Percentiles rank a stretch among this genome's conserved stretches.
Conservation (phyloP, 2,888 invertebrate genomes). For the Laothoe populi region DNA sequence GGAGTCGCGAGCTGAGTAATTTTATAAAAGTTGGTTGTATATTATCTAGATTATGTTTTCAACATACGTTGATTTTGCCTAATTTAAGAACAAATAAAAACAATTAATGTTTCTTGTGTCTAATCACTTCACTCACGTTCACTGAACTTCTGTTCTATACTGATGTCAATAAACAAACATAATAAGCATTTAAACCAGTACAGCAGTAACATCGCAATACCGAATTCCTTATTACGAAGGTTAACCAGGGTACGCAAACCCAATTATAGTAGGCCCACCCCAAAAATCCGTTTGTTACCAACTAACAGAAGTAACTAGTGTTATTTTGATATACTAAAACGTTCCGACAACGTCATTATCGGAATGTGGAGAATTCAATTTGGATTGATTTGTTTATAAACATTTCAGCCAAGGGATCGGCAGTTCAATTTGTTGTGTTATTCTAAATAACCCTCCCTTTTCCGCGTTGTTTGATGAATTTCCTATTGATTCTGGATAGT, state of each 20-base stretch:
- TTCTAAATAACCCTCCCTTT: background rate
- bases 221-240: conserved; percentile 44
- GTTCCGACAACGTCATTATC: conserved; percentile 18
- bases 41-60: no score
- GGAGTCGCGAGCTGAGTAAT: no score
- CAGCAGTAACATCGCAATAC: conserved; percentile 34
- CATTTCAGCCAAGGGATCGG: conserved; percentile 11
- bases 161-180: background rate
- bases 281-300: conserved; percentile 38
- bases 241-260: conserved; percentile 53
- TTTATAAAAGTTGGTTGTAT: no score
- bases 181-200: conserved; percentile 15
- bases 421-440: background rate
- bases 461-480: background rate
- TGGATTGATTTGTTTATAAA: conserved; percentile 24
- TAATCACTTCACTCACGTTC: background rate
- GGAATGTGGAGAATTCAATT: conserved; percentile 14
- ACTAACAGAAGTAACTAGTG: conserved; percentile 46
- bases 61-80: no score
- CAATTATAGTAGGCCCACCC: conserved; percentile 60
- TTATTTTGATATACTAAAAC: conserved; percentile 44
- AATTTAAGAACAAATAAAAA: no score
- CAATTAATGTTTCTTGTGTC: background rate
- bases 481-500: no score
- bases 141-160: background rate